Evolutionary conservation across 2,113 vertebrate species (phyloP), one percentile per base, ranked within the genome.

Genomic region (human): DNA sequence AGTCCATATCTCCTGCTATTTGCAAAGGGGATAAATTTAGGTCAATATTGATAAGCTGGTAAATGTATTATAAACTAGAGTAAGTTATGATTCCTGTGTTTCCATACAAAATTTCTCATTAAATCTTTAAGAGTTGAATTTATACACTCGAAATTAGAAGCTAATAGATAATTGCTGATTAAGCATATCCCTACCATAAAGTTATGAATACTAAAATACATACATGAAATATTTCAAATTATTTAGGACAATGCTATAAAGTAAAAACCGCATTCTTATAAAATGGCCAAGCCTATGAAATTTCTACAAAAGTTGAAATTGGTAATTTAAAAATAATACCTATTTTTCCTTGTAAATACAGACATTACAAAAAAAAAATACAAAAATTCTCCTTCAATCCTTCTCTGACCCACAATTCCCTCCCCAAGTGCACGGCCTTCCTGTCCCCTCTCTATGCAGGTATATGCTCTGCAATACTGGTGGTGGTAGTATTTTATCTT

Each of bases 191-290:
- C 78, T 73, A 96, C 30, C 18, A 3, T 50, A 27, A 82, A 79
- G 79, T 82, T 84, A 38, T 89, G 12, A 92, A 38, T 89, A 59
- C 43, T 23, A 95, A 85, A 94, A 93, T 43, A 43, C 35, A 92
- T n/a, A 68, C 50, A 81, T 59, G 2, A 91, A 72, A 80, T 57
- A 78, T 17, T 66, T 88, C 43, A 64, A 79, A 80, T 79, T 91
- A 89, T 68, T 35, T 96, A 85, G 45, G 55, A 95, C 94, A 96
- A 92, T 20, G 38, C 20, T 79, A 86, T 22, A 3, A 93, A 70
- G 17, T 79, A 82, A 96, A 96, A 78, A 52, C 20, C 16, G 32
- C 16, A 45, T 82, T 89, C 95, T 78, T 79, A 90, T 45, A 50
- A 75, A 76, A 89, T 1, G 22, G 27, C 14, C 32, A 93, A n/a